Evolutionary conservation across 2,888 invertebrate species (phyloP).

Genomic region (Cactoblastis cactorum): DNA sequence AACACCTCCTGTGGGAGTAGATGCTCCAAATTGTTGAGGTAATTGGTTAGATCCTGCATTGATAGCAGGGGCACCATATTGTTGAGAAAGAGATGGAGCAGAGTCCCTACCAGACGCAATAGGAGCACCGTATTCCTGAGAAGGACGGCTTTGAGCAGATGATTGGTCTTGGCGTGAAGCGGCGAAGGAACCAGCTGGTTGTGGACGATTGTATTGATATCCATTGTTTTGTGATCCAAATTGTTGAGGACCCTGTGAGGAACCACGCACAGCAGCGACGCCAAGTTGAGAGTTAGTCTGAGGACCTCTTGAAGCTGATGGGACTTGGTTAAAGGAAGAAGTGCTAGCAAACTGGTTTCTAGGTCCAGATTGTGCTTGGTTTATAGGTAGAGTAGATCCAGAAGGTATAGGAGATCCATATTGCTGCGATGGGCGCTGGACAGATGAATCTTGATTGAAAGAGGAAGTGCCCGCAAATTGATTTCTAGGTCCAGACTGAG

Average conservation of each 20-base stretch:
- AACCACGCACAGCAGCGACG: constrained; percentile 7
- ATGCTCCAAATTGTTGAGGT: constrained; percentile 19
- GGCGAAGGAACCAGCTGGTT: constrained; percentile 11
- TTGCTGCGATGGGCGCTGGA: constrained; percentile 14
- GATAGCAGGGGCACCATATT: background rate
- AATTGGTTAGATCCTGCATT: constrained; percentile 11
- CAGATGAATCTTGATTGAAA: constrained; percentile 19
- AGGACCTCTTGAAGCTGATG: background rate
- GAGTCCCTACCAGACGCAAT: background rate
- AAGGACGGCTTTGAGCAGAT: constrained; percentile 5
- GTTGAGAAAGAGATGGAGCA: constrained; percentile 9
- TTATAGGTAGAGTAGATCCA: background rate
- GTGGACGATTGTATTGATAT: background rate
- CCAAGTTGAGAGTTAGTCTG: constrained; percentile 16
- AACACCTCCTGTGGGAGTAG: constrained; percentile 15
- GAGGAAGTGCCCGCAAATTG: too few relatives aligned
- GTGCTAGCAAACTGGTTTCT: constrained; percentile 4
- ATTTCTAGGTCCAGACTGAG: background rate
- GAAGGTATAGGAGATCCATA: constrained; percentile 13
- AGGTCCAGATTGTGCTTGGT: constrained; percentile 1
- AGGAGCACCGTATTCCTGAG: background rate
- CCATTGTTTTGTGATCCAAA: constrained; percentile 10
- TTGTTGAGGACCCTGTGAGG: constrained; percentile 10
- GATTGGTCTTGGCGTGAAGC: constrained; percentile 8
- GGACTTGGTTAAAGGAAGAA: constrained; percentile 10